Evolutionary conservation across 2,113 vertebrate genomes (phyloP).

Genomic region (Taurulus bubalis): DNA sequence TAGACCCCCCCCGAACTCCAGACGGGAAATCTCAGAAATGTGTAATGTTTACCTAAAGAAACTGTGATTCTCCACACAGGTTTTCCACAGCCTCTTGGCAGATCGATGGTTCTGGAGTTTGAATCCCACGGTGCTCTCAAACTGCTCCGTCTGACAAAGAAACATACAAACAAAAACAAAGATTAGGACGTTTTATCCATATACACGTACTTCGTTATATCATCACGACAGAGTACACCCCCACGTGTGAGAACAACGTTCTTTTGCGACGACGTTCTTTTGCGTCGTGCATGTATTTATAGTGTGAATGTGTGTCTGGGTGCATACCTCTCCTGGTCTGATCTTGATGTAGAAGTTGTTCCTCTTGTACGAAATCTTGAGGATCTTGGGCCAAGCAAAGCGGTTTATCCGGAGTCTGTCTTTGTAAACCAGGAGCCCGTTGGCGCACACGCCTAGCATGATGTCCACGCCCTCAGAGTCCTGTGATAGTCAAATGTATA

Average conservation of each 20-base stretch:
- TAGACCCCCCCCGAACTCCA: neutral
- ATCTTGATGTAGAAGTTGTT: conserved; percentile 99
- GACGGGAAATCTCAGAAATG: neutral
- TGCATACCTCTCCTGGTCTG: conserved; percentile 93
- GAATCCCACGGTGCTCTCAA: conserved; percentile 98
- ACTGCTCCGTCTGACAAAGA: conserved; percentile 91
- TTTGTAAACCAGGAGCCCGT: conserved; percentile 97
- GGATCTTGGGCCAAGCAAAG: conserved; percentile 99
- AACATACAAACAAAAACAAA: neutral
- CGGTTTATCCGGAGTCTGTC: conserved; percentile 97
- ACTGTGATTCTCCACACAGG: conserved; percentile 98
- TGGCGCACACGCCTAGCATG: conserved; percentile 97
- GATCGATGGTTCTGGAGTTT: conserved; percentile 96
- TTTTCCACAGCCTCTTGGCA: conserved; percentile 97
- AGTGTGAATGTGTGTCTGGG: neutral
- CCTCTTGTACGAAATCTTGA: conserved; percentile 99
- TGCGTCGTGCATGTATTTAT: neutral
- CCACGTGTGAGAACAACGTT: too few species aligned
- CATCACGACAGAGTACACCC: too few species aligned
- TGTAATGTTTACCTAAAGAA: conserved; percentile 92
- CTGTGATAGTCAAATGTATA: conserved; percentile 68
- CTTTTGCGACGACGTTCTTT: too few species aligned
- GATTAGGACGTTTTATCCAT: neutral
- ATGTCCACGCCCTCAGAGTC: conserved; percentile 99
- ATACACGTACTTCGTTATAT: neutral